Conservation (phyloP, 2,113 vertebrate genomes). For the Acinonyx jubatus region DNA sequence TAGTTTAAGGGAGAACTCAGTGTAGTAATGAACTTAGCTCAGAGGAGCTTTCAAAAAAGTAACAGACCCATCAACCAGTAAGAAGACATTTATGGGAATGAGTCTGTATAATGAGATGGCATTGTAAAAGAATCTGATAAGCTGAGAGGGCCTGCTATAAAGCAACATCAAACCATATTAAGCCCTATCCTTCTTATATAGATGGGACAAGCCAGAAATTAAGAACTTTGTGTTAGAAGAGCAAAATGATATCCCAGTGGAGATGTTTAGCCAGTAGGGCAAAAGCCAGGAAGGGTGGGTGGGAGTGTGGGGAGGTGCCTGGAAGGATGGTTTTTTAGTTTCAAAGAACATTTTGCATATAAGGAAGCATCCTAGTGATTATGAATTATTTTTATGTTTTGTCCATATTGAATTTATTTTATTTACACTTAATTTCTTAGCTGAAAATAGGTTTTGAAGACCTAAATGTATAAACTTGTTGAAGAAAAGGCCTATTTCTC, state of each 20-base stretch:
- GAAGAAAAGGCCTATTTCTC: not conserved
- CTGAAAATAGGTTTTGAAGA: slow-evolving; percentile 17
- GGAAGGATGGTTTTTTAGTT: not conserved
- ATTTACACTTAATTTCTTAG: not conserved
- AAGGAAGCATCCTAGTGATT: not conserved
- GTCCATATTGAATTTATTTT: slow-evolving; percentile 24
- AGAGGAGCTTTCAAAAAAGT: not conserved
- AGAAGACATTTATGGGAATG: not conserved
- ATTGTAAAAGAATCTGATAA: not conserved
- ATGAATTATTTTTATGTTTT: slow-evolving; percentile 1
- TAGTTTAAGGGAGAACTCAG: not conserved
- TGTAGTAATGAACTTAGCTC: slow-evolving; percentile 25
- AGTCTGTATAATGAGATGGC: not conserved
- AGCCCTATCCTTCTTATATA: not conserved
- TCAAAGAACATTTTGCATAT: not conserved
- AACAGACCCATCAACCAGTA: not conserved
- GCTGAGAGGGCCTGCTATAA: not conserved
- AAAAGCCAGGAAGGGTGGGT: no score
- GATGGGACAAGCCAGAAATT: slow-evolving; percentile 20
- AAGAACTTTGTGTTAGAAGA: slow-evolving; percentile 29
- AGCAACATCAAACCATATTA: not conserved
- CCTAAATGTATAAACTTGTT: not conserved
- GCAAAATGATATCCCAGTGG: not conserved
- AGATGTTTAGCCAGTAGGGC: not conserved
- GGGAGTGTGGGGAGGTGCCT: not conserved